Base-by-base conservation (phyloP, 2,888 invertebrate species). In the Andricus quercusramuli region DNA sequence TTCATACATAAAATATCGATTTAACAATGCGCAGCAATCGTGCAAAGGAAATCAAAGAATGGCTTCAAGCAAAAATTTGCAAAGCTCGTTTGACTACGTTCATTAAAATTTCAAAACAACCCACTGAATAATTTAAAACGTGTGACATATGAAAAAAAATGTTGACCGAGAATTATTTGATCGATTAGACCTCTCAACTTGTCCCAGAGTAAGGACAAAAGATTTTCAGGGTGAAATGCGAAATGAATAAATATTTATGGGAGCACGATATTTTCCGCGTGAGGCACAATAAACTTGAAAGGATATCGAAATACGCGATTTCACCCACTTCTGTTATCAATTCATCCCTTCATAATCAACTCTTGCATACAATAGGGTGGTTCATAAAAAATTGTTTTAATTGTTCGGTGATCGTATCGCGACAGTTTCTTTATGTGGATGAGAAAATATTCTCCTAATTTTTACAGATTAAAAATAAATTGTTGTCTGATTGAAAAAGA, bases 1-100 rank as follows among this genome's bases (percentile, higher is more conserved):
- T n/a, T 37, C 37, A 37, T 37, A 37, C 32, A 66, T 41, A 66
- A 66, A 66, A 37, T 66, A 66, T 66, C 66, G 66, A 66, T 66
- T 66, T 66, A 66, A 66, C 37, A 66, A 66, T 66, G 66, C 13
- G 11, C 4, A n/a, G 20, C 11, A n/a, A 17, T 3, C 32, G 3
- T 37, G n/a, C 11, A 41, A 37, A 66, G 70, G 32, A 56, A 29
- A 51, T 56, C 51, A 74, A 32, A 37, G 65, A 37, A 51, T 29
- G 29, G 29, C 47, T 29, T 70, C 32, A 51, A 25, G 25, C 70
- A 17, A 20, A 70, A 29, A 17, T 47, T 70, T 47, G 20, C n/a
- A 25, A 70, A 47, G 25, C 25, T 47, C 68, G 47, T n/a, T 59
- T 3, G n/a, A 9, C 3, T 59, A n/a, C 22, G 0, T 22, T 9